Percentiles rank a stretch among this genome's conserved stretches.
phyloP scores from a whole-genome alignment of 2,888 invertebrate genomes.

The Phlogophora meticulosa region DNA sequence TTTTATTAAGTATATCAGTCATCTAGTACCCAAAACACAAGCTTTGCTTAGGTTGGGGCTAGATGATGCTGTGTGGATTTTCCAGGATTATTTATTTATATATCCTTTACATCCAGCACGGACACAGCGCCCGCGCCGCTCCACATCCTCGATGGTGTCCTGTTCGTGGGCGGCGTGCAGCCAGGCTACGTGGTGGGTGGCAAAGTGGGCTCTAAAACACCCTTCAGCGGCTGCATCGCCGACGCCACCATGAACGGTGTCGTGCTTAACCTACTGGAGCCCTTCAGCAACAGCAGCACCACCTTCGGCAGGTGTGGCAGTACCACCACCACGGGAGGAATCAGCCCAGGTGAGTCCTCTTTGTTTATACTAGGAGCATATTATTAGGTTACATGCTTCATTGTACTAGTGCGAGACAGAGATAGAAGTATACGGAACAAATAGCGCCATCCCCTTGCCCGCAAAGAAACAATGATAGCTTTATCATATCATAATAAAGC shows the following conservation, averaged over 20 bases:
- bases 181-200: conserved; percentile 90
- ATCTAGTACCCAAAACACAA: too few species aligned
- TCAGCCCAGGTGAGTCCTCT: conserved; percentile 76
- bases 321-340: conserved; percentile 81
- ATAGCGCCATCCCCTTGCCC: too few species aligned
- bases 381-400: too few species aligned
- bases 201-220: conserved; percentile 90
- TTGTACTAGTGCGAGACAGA: too few species aligned
- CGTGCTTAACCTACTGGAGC: conserved; percentile 81
- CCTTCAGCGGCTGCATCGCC: conserved; percentile 97
- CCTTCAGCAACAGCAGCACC: conserved; percentile 79
- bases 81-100: too few species aligned
- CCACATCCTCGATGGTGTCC: conserved; percentile 92
- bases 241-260: conserved; percentile 97
- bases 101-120: conserved; percentile 78
- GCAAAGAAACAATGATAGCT: too few species aligned
- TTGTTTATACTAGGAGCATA: too few species aligned
- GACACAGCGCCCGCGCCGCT: conserved; percentile 91
- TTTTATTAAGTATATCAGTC: too few species aligned
- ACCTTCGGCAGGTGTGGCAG: conserved; percentile 80
- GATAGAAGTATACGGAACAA: too few species aligned
- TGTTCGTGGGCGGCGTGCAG: conserved; percentile 97
- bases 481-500: too few species aligned
- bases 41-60: too few species aligned
- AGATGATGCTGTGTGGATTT: too few species aligned